Percentiles rank a stretch among this genome's conserved stretches.
phyloP scores from a whole-genome alignment of 2,888 invertebrate species.

The Lithophane ornitopus region DNA sequence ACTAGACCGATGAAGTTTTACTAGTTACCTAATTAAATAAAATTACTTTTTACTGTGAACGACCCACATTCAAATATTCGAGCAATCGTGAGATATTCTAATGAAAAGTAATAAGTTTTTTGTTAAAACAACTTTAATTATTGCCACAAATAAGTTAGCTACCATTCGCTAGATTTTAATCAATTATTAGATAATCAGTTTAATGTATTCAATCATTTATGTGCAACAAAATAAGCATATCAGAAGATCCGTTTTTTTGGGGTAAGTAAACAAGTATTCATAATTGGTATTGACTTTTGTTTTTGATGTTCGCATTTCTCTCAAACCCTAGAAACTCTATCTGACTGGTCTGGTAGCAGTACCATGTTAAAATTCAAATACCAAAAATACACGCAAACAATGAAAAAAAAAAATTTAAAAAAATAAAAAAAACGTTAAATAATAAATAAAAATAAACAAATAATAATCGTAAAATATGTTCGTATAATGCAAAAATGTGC shows the following conservation, averaged over 20 bases:
- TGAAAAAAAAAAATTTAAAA: not conserved
- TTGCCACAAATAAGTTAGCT: slow-evolving; percentile 38
- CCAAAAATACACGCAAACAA: slow-evolving; percentile 14
- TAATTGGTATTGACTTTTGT: not conserved
- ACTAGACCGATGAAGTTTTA: not conserved
- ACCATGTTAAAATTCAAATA: slow-evolving; percentile 4
- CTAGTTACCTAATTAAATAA: slow-evolving; percentile 24
- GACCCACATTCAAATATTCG: slow-evolving; percentile 20
- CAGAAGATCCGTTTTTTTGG: not conserved
- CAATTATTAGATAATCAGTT: slow-evolving; percentile 15
- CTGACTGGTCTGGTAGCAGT: not conserved
- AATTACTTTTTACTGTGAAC: slow-evolving; percentile 28
- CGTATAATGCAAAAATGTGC: slow-evolving; percentile 11
- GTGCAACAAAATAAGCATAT: not conserved
- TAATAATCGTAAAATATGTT: too few species aligned
- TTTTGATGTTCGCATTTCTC: not conserved
- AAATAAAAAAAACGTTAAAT: too few species aligned
- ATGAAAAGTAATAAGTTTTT: slow-evolving; percentile 27
- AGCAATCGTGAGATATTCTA: slow-evolving; percentile 30
- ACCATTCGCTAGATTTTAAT: slow-evolving; percentile 18
- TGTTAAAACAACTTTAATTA: slow-evolving; percentile 32
- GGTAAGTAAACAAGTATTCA: not conserved
- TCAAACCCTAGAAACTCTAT: not conserved
- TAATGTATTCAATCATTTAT: not conserved
- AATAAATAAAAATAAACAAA: slow-evolving; percentile 12